Base-by-base conservation (phyloP, 2,797 vertebrate species). In the Loris lydekkerianus region DNA sequence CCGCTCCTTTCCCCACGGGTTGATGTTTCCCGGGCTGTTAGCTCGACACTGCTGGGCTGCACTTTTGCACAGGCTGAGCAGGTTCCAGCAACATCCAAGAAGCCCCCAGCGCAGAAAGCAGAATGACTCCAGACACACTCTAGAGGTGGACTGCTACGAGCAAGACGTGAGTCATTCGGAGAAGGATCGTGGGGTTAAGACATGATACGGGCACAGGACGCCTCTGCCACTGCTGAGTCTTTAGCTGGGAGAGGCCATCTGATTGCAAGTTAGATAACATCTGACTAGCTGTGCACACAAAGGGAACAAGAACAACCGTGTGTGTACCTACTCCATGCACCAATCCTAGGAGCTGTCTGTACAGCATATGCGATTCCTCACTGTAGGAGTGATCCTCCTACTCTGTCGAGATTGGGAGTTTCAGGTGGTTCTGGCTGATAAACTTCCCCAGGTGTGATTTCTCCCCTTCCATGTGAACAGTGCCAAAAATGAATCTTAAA, bases 51-150 rank as follows among this genome's bases (percentile, higher is more conserved):
- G 60, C 61, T 23, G 63, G 27, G 29, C 53, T 63, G 56, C 21
- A 76, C 23, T 93, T 88, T 0, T 18, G 86, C 75, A 31, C 15
- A 29, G 37, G 15, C 14, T 9, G 29, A 60, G 10, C 61, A 56
- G 73, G 18, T 69, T 77, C 80, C 56, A 49, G 61, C 25, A 82
- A 77, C 49, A 83, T 61, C 37, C 10, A 2, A 49, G 37, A 67
- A 84, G 69, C 31, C 34, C 34, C 23, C 15, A 53, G 17, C 34
- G 72, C 73, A 95, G 65, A 92, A 86, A 70, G 76, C 60, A 82
- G 40, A 65, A 87, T 61, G 56, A 87, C 3, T 5, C n/a, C 27
- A 8, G 63, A 37, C 21, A 4, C 31, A 3, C 2, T 67, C 46
- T 61, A 5, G 20, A 20, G n/a, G 27, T 15, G 34, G 13, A 17